Base-by-base conservation (phyloP, 2,797 vertebrate genomes). In the Oophaga sylvatica region DNA sequence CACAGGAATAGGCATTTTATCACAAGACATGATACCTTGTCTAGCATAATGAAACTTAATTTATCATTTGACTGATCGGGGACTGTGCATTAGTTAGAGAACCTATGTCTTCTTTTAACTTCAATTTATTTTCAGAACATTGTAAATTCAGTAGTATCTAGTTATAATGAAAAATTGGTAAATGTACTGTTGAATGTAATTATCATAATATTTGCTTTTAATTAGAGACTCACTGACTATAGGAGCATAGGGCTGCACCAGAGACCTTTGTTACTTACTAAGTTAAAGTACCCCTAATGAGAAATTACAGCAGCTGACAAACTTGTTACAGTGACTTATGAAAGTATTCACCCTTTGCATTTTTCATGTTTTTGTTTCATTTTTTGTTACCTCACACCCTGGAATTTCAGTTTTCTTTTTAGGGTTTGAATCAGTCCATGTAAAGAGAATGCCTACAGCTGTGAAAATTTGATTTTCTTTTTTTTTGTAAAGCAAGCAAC, bases 1-100 rank as follows among this genome's bases (percentile, higher is more conserved):
- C 63, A 67, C 3, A 48, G 63, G 26, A 81, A 53, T 29, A 65
- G 20, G 45, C 22, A n/a, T 67, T 81, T 81, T 81, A 81, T 81
- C 62, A 67, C 15, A 63, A 26, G 35, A 81, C 41, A 67, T 53
- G 15, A 81, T 67, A 68, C 5, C 6, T 68, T 67, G 22, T 67
- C 45, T 26, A 13, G 41, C 31, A 29, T 63, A 63, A 65, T 81
- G n/a, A 81, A 65, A 68, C 62, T 68, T 53, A 81, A 81, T 68
- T 67, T 81, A 26, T 81, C n/a, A 45, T 67, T 45, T 68, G 13
- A 67, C 12, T 81, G 20, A 63, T 65, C 20, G 3, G 16, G 60
- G 60, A 26, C 65, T 63, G 35, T 22, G 73, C 41, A 48, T 48
- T 76, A 22, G 45, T 67, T 68, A 45, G 13, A 65, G 63, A 81